phyloP scores from a whole-genome alignment of 2,113 vertebrate species.

The Microcebus tavaratra region DNA sequence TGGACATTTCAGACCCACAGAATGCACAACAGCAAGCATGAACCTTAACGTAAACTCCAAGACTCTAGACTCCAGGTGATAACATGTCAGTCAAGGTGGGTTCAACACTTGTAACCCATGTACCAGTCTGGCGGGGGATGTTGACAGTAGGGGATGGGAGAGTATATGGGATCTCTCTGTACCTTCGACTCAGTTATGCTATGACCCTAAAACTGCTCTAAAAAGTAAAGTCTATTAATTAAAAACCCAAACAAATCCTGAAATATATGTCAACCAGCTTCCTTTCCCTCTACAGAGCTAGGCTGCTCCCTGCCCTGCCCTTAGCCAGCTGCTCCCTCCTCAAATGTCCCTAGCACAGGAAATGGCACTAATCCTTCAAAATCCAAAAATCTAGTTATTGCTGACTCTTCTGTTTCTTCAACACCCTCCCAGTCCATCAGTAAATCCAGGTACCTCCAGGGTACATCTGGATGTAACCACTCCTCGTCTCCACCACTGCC shows the following conservation, averaged over 20 bases:
- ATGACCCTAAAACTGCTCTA: neutral
- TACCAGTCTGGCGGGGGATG: neutral
- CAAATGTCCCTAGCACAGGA: neutral
- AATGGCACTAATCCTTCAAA: neutral
- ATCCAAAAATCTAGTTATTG: neutral
- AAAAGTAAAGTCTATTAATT: neutral
- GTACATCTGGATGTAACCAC: neutral
- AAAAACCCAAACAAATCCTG: neutral
- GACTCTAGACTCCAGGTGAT: neutral
- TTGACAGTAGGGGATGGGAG: neutral
- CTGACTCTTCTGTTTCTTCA: neutral
- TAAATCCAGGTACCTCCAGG: too few relatives aligned
- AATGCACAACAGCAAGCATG: neutral
- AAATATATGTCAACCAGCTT: neutral
- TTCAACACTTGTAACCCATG: neutral
- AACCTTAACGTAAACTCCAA: neutral
- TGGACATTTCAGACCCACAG: neutral
- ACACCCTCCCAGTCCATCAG: too few relatives aligned
- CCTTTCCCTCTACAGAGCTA: neutral
- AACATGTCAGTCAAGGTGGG: too few relatives aligned
- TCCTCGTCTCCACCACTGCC: neutral
- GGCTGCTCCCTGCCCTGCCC: too few relatives aligned
- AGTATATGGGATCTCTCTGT: neutral
- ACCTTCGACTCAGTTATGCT: neutral
- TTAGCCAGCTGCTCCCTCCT: neutral